phyloP scores from a whole-genome alignment of 2,113 vertebrate species.

The Otolemur garnettii region DNA sequence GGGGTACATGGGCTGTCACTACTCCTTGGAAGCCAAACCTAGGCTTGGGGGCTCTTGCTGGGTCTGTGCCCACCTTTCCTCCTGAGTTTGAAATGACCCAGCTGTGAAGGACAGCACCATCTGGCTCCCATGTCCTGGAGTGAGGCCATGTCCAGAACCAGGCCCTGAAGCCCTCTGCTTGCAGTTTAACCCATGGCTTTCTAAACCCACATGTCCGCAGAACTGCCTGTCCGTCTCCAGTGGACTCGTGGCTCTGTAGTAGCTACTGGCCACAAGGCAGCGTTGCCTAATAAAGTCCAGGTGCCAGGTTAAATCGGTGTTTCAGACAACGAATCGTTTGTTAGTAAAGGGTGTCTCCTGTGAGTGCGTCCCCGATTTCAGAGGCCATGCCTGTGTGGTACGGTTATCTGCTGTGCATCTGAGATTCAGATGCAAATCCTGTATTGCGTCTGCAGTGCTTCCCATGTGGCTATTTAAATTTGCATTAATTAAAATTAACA shows the following conservation, averaged over 20 bases:
- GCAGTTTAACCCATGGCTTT: no score
- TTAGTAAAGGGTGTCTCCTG: accelerated
- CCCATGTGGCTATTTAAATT: accelerated
- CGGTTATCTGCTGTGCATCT: accelerated
- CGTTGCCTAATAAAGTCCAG: accelerated
- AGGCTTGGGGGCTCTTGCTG: neutral
- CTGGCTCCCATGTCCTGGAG: neutral
- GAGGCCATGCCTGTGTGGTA: accelerated
- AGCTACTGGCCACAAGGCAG: accelerated
- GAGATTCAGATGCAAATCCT: neutral
- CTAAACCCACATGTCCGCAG: accelerated
- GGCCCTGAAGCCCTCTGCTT: neutral
- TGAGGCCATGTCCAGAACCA: neutral
- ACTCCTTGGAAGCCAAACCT: neutral
- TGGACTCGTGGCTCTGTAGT: accelerated
- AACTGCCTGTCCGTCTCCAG: accelerated
- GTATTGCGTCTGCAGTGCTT: neutral
- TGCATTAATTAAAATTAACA: no score
- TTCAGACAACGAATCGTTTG: accelerated
- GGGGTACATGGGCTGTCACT: neutral
- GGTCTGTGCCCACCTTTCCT: no score
- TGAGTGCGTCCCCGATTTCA: accelerated
- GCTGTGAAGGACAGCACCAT: no score
- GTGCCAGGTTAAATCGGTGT: accelerated
- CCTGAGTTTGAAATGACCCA: neutral